These are phyloP conservation scores for Argyresthia goedartella DNA, from an alignment of 2,888 invertebrate species.

Conservation along the genomic window DNA sequence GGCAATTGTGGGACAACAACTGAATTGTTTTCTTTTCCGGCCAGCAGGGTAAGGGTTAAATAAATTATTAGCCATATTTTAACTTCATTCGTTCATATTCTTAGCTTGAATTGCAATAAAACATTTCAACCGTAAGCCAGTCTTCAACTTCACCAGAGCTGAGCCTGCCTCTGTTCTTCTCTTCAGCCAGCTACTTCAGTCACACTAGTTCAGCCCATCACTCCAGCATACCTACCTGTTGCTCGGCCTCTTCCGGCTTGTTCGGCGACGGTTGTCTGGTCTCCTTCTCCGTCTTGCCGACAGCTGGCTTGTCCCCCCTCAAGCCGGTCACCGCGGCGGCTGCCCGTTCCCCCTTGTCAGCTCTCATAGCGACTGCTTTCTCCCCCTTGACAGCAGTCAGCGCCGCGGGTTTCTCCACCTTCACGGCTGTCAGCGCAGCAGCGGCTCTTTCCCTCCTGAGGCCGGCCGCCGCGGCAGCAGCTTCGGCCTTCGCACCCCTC, in stretches of 20 bases:
- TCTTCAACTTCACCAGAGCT: too few species aligned
- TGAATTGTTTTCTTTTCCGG: too few species aligned
- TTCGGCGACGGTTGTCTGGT: constrained; percentile 32
- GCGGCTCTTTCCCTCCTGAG: constrained; percentile 38
- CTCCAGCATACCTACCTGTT: constrained; percentile 31
- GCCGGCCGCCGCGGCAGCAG: constrained; percentile 43
- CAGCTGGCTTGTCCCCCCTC: constrained; percentile 43
- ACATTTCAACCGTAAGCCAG: too few species aligned
- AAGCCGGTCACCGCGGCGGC: constrained; percentile 50
- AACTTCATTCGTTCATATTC: too few species aligned
- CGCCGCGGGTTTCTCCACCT: constrained; percentile 24
- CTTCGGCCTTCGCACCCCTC: constrained; percentile 69
- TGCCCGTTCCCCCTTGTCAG: constrained; percentile 58
- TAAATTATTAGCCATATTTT: too few species aligned
- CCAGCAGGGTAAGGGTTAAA: too few species aligned
- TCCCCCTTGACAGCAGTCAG: neutral
- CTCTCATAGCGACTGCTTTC: neutral
- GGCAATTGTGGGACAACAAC: too few species aligned
- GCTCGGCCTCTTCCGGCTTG: constrained; percentile 41
- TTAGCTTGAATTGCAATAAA: too few species aligned
- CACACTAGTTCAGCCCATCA: too few species aligned
- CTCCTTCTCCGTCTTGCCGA: constrained; percentile 36
- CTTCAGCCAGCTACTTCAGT: too few species aligned
- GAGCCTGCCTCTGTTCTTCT: too few species aligned
- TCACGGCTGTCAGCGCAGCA: constrained; percentile 21